Evolutionary conservation across 1,140 invertebrate genomes (phyloP).

Genomic region (Coboldia fuscipes): DNA sequence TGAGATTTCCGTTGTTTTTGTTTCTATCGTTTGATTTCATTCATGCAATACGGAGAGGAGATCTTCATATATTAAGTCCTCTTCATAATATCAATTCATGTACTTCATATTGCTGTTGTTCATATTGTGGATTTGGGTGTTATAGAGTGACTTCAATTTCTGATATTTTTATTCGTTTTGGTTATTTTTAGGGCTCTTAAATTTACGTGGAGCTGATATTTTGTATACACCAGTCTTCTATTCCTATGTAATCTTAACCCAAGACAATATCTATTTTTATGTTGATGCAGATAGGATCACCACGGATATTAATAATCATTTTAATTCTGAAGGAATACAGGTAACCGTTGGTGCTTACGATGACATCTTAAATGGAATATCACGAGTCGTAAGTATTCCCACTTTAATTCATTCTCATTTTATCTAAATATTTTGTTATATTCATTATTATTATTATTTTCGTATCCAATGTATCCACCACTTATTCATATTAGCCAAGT

Average conservation of each 20-base stretch:
- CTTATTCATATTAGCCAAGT: no score
- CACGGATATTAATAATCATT: conserved; percentile 32
- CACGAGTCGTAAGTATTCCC: conserved; percentile 4
- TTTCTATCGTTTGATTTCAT: no score
- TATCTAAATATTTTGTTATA: no score
- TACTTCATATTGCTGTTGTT: no score
- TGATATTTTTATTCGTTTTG: neutral
- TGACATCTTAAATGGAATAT: conserved; percentile 21
- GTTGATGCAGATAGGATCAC: conserved; percentile 36
- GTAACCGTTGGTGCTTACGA: conserved; percentile 31
- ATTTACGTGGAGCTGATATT: conserved; percentile 85
- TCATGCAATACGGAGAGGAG: neutral
- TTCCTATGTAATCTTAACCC: conserved; percentile 54
- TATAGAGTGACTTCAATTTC: neutral
- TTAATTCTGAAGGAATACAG: conserved; percentile 26
- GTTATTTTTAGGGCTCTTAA: conserved; percentile 3
- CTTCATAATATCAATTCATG: no score
- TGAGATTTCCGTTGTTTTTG: no score
- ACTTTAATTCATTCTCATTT: no score
- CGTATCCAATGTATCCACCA: no score
- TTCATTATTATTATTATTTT: no score
- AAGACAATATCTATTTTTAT: conserved; percentile 42
- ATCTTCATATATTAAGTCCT: conserved; percentile 33
- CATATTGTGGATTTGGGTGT: neutral
- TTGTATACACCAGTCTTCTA: conserved; percentile 88